phyloP scores from a whole-genome alignment of 2,888 invertebrate genomes.

The Netelia melanura region DNA sequence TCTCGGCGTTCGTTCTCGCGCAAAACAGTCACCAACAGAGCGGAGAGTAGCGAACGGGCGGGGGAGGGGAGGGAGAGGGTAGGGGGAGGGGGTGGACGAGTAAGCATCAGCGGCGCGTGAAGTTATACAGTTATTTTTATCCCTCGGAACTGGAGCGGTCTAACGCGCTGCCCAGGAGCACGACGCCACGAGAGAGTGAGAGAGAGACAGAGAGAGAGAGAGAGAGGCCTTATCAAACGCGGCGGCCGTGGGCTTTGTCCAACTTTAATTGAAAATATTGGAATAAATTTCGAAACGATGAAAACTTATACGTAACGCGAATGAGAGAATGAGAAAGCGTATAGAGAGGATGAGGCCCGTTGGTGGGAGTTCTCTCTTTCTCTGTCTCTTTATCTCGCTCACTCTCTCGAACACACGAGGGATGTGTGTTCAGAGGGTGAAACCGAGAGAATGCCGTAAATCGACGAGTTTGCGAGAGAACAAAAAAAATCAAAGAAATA shows the following conservation, averaged over 20 bases:
- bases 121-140: constrained; percentile 79
- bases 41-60: background rate
- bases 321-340: constrained; percentile 29
- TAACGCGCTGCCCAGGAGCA: constrained; percentile 70
- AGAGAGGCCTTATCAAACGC: constrained; percentile 77
- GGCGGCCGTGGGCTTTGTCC: constrained; percentile 78
- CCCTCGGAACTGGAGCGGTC: constrained; percentile 79
- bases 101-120: constrained; percentile 76
- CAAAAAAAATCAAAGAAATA: constrained; percentile 60
- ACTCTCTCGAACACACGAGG: constrained; percentile 5
- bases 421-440: constrained; percentile 57
- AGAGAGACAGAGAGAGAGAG: too few species aligned
- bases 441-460: constrained; percentile 61
- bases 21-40: constrained; percentile 14
- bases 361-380: background rate
- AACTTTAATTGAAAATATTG: constrained; percentile 85
- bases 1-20: constrained; percentile 20
- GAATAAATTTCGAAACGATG: constrained; percentile 81
- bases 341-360: constrained; percentile 46
- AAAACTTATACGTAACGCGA: constrained; percentile 69
- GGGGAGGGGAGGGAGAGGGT: background rate
- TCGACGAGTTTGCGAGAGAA: constrained; percentile 27
- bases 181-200: constrained; percentile 61
- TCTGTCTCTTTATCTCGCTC: too few species aligned
- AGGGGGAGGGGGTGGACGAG: constrained; percentile 27